These are phyloP conservation scores for Sylvia atricapilla DNA, from an alignment of 2,113 vertebrate genomes.

Conservation along the genomic window DNA sequence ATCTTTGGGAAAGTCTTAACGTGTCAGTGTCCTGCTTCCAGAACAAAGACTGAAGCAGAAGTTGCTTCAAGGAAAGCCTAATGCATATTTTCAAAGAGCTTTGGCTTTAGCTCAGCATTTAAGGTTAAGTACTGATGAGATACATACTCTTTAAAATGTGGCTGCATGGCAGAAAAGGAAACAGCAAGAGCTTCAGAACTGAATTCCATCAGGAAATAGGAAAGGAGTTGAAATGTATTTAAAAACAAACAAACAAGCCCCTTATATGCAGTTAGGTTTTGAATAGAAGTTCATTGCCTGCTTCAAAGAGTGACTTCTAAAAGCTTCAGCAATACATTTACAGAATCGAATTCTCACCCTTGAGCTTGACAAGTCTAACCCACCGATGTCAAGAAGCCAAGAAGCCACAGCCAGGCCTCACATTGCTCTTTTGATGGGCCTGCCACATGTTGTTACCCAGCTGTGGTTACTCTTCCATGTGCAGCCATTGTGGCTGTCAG, in stretches of 20 bases:
- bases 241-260: neutral
- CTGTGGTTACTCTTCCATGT: fast-evolving
- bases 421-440: fast-evolving
- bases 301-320: neutral
- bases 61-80: neutral
- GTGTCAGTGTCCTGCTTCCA: neutral
- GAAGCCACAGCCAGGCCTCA: neutral
- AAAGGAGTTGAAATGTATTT: neutral
- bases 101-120: neutral
- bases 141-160: neutral
- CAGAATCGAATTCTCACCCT: neutral
- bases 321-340: neutral
- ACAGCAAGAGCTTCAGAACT: neutral
- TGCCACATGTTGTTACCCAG: fast-evolving
- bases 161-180: neutral
- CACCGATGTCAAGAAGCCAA: neutral
- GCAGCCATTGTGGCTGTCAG: neutral
- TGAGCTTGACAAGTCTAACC: neutral
- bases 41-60: neutral
- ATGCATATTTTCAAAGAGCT: neutral
- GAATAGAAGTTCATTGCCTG: neutral
- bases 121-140: neutral
- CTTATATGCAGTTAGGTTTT: neutral
- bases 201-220: neutral
- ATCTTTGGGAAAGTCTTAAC: neutral